Evolutionary conservation across 1,140 invertebrate species (phyloP), one percentile per base, ranked within the genome.

Genomic region (Aleiodes sp.): DNA sequence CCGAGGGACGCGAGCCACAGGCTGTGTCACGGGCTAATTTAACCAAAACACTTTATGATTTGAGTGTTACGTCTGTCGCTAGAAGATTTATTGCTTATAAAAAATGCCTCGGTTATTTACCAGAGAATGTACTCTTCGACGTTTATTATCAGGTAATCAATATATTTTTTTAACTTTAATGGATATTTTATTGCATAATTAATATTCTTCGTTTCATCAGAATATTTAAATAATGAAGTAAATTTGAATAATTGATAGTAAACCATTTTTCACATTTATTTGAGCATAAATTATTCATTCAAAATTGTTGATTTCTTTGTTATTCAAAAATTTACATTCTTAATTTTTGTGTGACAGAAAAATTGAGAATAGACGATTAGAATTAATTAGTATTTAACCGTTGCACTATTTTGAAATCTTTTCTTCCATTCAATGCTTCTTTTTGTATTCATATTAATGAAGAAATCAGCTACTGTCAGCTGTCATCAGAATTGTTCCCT

Each of bases 11-110:
- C 41, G 41, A 46, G 16, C 24, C 16, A 9, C n/a, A 46, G 41
- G 41, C 16, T 19, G 8, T 2, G 16, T 46, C 16, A 19, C 41
- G 16, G 1, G 16, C 41, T 19, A 46, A 46, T 46, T 7, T 21
- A 19, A 46, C 16, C 6, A 46, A 46, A 46, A 29, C 43, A 43
- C 31, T 37, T 19, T 67, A 24, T 61, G 37, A 81, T 4, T 81
- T 77, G 71, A 73, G 75, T 60, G 80, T 73, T 61, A 35, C 14
- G 14, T 29, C 57, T 26, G 57, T 60, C 2, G 57, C 31, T 12
- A 35, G 12, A n/a, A 29, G 14, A 31, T 60, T 60, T 14, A n/a
- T 31, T 4, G 14, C 7, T 29, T n/a, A 31, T 31, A 60, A 60
- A 19, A 35, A 29, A 60, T 60, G 2, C 28, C 31, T n/a, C 10